A percentile compares a stretch with the other conserved stretches of the same genome.
These are phyloP conservation scores for Sinocyclocheilus anophthalmus DNA, from an alignment of 2,113 vertebrate genomes.

Conservation along the genomic window DNA sequence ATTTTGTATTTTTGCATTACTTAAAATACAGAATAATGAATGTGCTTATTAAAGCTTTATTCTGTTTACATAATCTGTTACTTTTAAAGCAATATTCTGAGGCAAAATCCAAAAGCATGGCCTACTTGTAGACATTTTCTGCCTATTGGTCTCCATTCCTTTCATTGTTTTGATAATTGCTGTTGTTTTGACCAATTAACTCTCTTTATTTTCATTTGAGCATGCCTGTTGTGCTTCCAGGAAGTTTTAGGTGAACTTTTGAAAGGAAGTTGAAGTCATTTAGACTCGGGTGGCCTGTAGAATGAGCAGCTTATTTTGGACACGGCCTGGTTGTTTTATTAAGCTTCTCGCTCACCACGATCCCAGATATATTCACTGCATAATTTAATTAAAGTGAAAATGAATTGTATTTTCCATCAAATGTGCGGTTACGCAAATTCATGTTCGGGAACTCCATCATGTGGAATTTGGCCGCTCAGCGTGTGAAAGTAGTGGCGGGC, in stretches of 20 bases:
- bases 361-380: constrained; percentile 32
- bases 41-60: neutral
- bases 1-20: neutral
- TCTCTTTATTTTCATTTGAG: constrained; percentile 67
- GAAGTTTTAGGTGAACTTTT: constrained; percentile 70
- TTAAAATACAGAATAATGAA: neutral
- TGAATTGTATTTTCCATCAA: constrained; percentile 30
- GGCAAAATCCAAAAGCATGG: neutral
- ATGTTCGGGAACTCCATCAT: constrained; percentile 3
- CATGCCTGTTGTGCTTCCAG: constrained; percentile 61
- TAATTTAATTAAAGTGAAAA: constrained; percentile 48
- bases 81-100: neutral
- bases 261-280: constrained; percentile 65
- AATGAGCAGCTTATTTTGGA: constrained; percentile 60
- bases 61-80: neutral
- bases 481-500: constrained; percentile 13
- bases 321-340: constrained; percentile 51
- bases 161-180: constrained; percentile 47
- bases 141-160: neutral
- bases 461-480: constrained; percentile 22
- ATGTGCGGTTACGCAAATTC: constrained; percentile 33
- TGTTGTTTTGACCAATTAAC: constrained; percentile 57
- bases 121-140: neutral
- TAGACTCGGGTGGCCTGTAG: constrained; percentile 60
- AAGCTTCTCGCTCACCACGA: constrained; percentile 9